phyloP scores from a whole-genome alignment of 2,888 invertebrate species.

The Pediacus dermestoides region DNA sequence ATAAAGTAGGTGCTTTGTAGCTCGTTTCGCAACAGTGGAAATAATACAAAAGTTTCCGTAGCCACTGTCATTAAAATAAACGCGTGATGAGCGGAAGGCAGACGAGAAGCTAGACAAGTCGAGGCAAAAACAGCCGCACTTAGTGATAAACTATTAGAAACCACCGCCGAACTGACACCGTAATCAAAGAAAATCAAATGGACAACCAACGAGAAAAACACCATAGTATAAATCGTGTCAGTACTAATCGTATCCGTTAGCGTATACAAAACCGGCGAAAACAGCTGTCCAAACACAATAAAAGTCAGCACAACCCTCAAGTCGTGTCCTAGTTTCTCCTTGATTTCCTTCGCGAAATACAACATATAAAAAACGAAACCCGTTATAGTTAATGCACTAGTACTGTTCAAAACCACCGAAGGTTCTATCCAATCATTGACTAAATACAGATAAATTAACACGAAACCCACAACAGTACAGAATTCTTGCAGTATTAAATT shows the following conservation, averaged over 20 bases:
- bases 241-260: conserved; percentile 95
- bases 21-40: conserved; percentile 72
- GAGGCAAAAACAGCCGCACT: conserved; percentile 95
- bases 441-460: conserved; percentile 68
- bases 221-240: conserved; percentile 94
- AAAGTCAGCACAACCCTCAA: conserved; percentile 78
- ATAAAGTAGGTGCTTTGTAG: conserved; percentile 57
- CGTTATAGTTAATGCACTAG: conserved; percentile 54
- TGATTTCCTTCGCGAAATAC: conserved; percentile 26
- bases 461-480: conserved; percentile 71
- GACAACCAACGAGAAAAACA: conserved; percentile 79
- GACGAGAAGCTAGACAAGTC: conserved; percentile 88
- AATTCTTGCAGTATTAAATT: conserved; percentile 77
- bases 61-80: conserved; percentile 87
- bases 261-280: conserved; percentile 90
- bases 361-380: conserved; percentile 62
- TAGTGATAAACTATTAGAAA: conserved; percentile 86
- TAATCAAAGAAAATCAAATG: conserved; percentile 94
- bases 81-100: conserved; percentile 81
- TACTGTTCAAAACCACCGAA: conserved; percentile 58
- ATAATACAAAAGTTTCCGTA: conserved; percentile 83
- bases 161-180: conserved; percentile 79
- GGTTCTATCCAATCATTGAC: conserved; percentile 67
- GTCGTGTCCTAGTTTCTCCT: conserved; percentile 55
- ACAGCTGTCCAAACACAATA: conserved; percentile 78